Evolutionary conservation across 2,888 invertebrate genomes (phyloP).

Genomic region (Thyatira batis): DNA sequence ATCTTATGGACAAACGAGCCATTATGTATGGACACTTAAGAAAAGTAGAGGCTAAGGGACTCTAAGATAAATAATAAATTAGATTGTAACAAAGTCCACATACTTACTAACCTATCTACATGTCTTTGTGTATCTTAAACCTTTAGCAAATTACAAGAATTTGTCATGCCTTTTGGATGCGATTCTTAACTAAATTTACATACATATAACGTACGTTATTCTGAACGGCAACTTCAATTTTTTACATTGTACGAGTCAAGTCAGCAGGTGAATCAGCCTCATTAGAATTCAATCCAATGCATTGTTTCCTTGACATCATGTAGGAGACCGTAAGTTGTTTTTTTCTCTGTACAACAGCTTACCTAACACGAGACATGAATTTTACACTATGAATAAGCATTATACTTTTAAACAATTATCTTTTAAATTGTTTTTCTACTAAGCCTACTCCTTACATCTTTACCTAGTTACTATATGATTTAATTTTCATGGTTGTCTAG

Average conservation of each 20-base stretch:
- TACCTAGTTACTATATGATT: background rate
- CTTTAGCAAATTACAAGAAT: background rate
- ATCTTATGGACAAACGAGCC: conserved; percentile 27
- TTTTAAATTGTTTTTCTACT: background rate
- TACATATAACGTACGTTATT: background rate
- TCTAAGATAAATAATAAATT: no score
- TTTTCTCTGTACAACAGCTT: background rate
- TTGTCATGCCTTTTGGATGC: no score
- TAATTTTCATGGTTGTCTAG: conserved; percentile 13
- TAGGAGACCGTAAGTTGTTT: conserved; percentile 2
- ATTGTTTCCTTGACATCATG: conserved; percentile 39
- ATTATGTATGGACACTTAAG: no score
- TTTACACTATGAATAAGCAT: background rate
- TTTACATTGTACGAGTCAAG: conserved; percentile 15
- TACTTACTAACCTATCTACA: no score
- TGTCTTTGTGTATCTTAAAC: background rate
- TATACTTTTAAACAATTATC: no score
- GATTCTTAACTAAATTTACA: no score
- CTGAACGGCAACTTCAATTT: background rate
- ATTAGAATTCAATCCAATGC: conserved; percentile 43
- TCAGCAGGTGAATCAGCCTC: conserved; percentile 40
- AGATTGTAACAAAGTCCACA: background rate
- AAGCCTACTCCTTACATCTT: background rate
- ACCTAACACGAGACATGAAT: background rate
- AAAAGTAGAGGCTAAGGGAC: no score